Evolutionary conservation across 2,888 invertebrate genomes (phyloP), one percentile per base, ranked within the genome.

Genomic region (Campoplex capitator): DNA sequence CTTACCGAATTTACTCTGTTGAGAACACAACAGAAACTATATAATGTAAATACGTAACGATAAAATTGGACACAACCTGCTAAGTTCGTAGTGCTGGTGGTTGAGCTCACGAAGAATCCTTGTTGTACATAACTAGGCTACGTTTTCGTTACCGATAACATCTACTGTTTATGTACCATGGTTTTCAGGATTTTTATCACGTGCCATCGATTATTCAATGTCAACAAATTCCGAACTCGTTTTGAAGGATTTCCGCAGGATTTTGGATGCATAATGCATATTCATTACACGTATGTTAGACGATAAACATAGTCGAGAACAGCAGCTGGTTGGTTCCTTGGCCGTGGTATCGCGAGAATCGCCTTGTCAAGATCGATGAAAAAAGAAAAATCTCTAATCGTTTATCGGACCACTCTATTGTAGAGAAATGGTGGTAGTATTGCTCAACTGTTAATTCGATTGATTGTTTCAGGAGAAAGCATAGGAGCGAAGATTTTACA

Each of bases 141-240:
- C 18, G 28, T 18, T 42, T 28, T 3, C 51, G 23, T 28, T 51
- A 51, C 54, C 35, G 23, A 11, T 4, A 38, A 3, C 35, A 9
- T 73, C 18, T 7, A 35, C 32, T 28, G 4, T 32, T 45, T 48
- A 6, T 9, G 1, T 9, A 42, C 71, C 71, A 11, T 48, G 28
- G 35, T 38, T 62, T 80, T 71, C 54, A 48, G 54, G 32, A 80
- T 71, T 75, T 71, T 16, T 65, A 38, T 28, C 84, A 84, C 84
- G 80, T 80, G 70, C 35, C 65, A 80, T 62, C 80, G 80, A 84
- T 84, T 71, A 80, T 80, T 84, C 75, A 80, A 80, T 58, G 62
- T 76, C 65, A 70, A 84, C 76, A 84, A 84, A 70, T 84, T 70
- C 51, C 71, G 75, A 76, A 70, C 58, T 70, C n/a, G 65, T 32